Percentiles rank a stretch among this genome's conserved stretches.
Conservation (phyloP, 2,888 invertebrate species). For the Amphipoea oculea region DNA sequence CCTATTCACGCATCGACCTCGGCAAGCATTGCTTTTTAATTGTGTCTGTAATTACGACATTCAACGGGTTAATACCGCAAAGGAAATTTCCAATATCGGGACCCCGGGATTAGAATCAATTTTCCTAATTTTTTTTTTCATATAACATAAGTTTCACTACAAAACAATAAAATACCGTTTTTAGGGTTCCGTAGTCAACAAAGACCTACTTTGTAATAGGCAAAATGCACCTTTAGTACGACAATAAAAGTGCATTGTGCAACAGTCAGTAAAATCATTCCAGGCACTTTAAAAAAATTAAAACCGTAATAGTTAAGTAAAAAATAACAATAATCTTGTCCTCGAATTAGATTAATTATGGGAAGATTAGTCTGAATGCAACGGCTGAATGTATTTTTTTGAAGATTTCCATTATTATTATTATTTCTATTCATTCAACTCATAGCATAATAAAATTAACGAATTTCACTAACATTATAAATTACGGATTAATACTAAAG, state of each 20-base stretch:
- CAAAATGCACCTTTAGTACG: not conserved
- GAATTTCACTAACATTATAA: too few species aligned
- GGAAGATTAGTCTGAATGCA: not conserved
- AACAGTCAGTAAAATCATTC: not conserved
- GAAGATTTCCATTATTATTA: not conserved
- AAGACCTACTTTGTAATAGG: not conserved
- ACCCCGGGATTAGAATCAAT: too few species aligned
- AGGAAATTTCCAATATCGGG: too few species aligned
- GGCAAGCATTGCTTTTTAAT: not conserved
- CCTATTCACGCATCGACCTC: not conserved
- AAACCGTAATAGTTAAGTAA: conserved; percentile 1
- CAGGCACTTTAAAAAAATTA: too few species aligned
- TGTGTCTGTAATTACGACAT: too few species aligned
- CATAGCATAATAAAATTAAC: not conserved
- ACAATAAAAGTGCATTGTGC: not conserved
- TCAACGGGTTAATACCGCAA: too few species aligned
- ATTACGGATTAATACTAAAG: not conserved
- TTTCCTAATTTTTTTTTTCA: too few species aligned
- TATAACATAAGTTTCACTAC: too few species aligned
- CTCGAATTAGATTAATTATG: conserved; percentile 18
- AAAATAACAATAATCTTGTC: conserved; percentile 11
- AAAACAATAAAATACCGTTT: too few species aligned
- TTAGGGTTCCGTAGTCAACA: too few species aligned
- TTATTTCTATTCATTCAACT: not conserved
- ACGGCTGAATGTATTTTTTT: not conserved